A percentile compares a stretch with the other conserved stretches of the same genome.
phyloP scores from a whole-genome alignment of 2,888 invertebrate species.

The Ellobium chinense region DNA sequence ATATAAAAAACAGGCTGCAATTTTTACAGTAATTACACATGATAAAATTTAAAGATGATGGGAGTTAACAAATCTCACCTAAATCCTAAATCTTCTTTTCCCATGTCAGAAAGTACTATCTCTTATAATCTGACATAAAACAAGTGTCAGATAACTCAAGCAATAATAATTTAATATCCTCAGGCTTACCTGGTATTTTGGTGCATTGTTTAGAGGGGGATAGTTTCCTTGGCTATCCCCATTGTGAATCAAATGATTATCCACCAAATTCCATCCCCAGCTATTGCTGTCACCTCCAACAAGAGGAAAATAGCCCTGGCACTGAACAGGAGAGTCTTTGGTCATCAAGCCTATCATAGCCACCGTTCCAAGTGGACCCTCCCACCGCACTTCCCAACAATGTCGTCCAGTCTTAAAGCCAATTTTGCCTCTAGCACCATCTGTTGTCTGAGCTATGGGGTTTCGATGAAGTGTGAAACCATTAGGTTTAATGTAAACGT shows the following conservation, averaged over 20 bases:
- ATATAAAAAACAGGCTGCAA: no score
- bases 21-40: background rate
- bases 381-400: constrained; percentile 99
- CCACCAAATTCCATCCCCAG: constrained; percentile 99
- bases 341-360: constrained; percentile 89
- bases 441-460: constrained; percentile 99
- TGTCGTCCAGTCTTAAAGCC: constrained; percentile 94
- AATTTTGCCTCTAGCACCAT: constrained; percentile 91
- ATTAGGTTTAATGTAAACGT: constrained; percentile 97
- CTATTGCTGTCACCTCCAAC: constrained; percentile 97
- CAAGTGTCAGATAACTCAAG: no score
- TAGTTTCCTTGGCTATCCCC: constrained; percentile 96
- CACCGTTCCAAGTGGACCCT: constrained; percentile 98
- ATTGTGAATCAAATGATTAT: constrained; percentile 97
- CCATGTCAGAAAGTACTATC: no score
- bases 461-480: constrained; percentile 98
- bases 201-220: constrained; percentile 95
- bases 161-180: no score
- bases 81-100: no score
- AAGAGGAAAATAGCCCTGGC: constrained; percentile 96
- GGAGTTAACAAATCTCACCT: no score
- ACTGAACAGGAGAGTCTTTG: constrained; percentile 93
- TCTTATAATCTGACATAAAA: no score
- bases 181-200: constrained; percentile 95
- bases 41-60: no score